Percentiles rank a stretch among this genome's conserved stretches.
Conservation (phyloP, 2,113 vertebrate genomes). For the Hippoglossus stenolepis region DNA sequence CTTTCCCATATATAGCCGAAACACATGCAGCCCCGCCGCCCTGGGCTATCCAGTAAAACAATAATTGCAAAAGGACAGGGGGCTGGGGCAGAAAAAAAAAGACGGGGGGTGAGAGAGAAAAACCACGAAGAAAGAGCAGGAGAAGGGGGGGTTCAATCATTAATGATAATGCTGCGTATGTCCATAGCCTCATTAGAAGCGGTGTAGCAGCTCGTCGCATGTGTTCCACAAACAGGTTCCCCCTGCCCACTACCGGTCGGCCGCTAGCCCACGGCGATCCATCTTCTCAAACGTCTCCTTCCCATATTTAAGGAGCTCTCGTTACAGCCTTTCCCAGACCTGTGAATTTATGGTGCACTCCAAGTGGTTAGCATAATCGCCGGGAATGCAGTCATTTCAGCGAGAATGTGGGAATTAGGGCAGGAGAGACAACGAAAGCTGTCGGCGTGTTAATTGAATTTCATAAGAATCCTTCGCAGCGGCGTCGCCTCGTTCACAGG, state of each 20-base stretch:
- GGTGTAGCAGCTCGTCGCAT: conserved; percentile 89
- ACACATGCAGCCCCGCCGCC: conserved; percentile 73
- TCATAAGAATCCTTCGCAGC: conserved; percentile 64
- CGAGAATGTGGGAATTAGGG: conserved; percentile 78
- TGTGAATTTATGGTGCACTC: conserved; percentile 77
- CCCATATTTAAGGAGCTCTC: conserved; percentile 81
- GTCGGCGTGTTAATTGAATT: conserved; percentile 80
- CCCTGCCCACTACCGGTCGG: conserved; percentile 86
- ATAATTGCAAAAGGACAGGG: conserved; percentile 91
- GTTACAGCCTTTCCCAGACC: conserved; percentile 78
- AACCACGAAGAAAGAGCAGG: conserved; percentile 30
- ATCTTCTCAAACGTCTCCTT: conserved; percentile 84
- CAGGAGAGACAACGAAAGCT: conserved; percentile 73
- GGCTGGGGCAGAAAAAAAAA: conserved; percentile 53
- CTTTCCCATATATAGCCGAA: conserved; percentile 43
- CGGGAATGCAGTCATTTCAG: conserved; percentile 76
- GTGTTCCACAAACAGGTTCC: conserved; percentile 92
- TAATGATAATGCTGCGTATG: conserved; percentile 95
- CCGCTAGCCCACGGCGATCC: conserved; percentile 86
- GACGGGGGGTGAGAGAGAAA: conserved; percentile 58
- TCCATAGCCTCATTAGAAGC: conserved; percentile 93
- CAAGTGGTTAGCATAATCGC: conserved; percentile 78
- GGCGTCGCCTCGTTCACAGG: conserved; percentile 52
- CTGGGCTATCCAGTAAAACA: conserved; percentile 89
- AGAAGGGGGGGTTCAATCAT: conserved; percentile 88